Evolutionary conservation across 2,113 vertebrate species (phyloP).

Genomic region (Ageneiosus marmoratus): DNA sequence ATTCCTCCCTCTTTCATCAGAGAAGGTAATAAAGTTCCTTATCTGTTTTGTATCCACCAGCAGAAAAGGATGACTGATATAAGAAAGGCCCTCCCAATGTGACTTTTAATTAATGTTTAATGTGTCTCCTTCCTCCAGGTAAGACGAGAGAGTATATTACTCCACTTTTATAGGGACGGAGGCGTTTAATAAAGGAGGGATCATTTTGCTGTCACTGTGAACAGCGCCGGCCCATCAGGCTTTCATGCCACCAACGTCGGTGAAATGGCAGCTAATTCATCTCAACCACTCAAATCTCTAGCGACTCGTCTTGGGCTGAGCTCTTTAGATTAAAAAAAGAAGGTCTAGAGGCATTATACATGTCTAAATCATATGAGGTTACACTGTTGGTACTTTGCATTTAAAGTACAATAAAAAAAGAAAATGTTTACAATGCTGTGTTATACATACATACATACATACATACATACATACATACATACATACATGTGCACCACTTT

Average conservation of each 20-base stretch:
- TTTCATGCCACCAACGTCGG: constrained; percentile 53
- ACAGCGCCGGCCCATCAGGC: constrained; percentile 56
- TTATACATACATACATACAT: neutral
- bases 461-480: too few species aligned
- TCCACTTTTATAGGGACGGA: constrained; percentile 57
- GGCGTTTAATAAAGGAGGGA: constrained; percentile 81
- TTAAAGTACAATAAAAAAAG: constrained; percentile 10
- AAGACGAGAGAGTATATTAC: constrained; percentile 57
- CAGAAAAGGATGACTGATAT: constrained; percentile 55
- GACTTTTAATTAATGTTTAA: constrained; percentile 64
- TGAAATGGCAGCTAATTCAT: constrained; percentile 54
- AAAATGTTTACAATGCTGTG: neutral
- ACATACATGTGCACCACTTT: neutral
- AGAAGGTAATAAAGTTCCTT: constrained; percentile 74
- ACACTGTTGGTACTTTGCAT: neutral
- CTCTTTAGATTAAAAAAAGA: constrained; percentile 2
- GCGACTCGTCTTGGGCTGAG: constrained; percentile 6
- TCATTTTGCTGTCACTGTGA: constrained; percentile 75
- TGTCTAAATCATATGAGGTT: constrained; percentile 19
- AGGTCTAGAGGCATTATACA: constrained; percentile 23
- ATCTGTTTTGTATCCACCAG: constrained; percentile 63
- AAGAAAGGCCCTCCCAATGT: constrained; percentile 45
- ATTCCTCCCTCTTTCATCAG: constrained; percentile 53
- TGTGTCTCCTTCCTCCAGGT: constrained; percentile 57
- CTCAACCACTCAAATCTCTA: constrained; percentile 28